Evolutionary conservation across 2,888 invertebrate species (phyloP).

Genomic region (Cantharis nigra): DNA sequence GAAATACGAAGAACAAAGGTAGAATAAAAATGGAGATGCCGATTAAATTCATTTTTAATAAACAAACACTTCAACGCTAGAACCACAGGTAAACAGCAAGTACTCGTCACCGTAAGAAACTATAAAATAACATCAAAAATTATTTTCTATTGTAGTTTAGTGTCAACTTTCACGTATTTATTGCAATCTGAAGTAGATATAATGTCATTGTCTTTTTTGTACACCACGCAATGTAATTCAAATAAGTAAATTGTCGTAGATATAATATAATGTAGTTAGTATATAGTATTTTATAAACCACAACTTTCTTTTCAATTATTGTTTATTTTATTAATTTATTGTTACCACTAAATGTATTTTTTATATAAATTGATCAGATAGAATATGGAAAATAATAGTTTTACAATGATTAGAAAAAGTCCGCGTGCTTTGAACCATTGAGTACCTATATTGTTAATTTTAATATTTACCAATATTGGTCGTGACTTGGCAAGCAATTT

Average conservation of each 20-base stretch:
- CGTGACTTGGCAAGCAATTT: too few relatives aligned
- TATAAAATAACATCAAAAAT: background rate
- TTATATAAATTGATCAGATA: too few relatives aligned
- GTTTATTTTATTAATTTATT: background rate
- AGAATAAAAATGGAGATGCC: background rate
- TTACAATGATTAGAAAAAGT: too few relatives aligned
- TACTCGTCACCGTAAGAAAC: background rate
- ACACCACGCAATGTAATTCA: background rate
- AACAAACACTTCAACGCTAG: background rate
- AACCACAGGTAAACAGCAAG: background rate
- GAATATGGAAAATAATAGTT: too few relatives aligned
- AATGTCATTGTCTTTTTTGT: background rate
- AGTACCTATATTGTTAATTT: too few relatives aligned
- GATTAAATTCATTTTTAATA: background rate
- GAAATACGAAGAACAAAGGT: slow-evolving; percentile 29
- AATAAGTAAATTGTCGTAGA: background rate
- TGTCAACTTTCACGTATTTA: background rate
- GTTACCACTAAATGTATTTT: too few relatives aligned
- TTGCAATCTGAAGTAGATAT: background rate
- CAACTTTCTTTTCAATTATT: background rate
- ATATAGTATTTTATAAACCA: background rate
- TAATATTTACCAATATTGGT: too few relatives aligned
- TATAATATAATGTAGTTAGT: too few relatives aligned
- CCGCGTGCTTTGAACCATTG: too few relatives aligned
- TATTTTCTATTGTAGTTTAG: background rate